Conservation (phyloP, 2,113 vertebrate species). For the Muscicapa adusta region DNA sequence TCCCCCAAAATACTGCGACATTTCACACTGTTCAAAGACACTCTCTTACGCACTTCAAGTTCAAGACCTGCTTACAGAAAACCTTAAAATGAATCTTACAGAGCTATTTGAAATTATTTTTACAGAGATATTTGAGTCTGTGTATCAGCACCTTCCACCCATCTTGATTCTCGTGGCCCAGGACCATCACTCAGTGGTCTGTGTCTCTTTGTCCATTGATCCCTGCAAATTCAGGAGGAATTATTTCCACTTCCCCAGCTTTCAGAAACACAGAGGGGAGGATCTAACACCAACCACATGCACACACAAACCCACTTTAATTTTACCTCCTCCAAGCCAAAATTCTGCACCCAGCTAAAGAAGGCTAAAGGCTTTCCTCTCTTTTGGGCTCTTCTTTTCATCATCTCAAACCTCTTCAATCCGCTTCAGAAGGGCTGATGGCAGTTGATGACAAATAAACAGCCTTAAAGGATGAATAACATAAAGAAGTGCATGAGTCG, state of each 20-base stretch:
- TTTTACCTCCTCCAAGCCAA: neutral
- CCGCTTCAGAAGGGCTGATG: neutral
- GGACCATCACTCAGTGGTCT: neutral
- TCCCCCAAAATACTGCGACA: neutral
- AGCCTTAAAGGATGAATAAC: neutral
- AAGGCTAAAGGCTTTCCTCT: neutral
- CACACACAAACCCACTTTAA: neutral
- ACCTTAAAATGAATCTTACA: neutral
- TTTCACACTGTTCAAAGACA: neutral
- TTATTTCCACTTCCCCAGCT: neutral
- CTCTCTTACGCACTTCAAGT: neutral
- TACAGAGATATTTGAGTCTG: neutral
- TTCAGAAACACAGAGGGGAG: neutral
- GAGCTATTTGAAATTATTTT: neutral
- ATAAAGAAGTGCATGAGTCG: neutral
- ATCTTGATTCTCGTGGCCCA: neutral
- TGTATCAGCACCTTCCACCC: neutral
- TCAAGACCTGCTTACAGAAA: neutral
- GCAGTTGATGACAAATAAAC: neutral
- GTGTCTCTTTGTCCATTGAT: neutral
- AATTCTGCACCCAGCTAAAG: neutral
- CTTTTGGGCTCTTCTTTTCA: neutral
- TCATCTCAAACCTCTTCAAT: neutral
- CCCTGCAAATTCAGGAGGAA: neutral
- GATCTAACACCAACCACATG: neutral